Base-by-base conservation (phyloP, 2,797 vertebrate genomes). In the Takifugu rubripes region DNA sequence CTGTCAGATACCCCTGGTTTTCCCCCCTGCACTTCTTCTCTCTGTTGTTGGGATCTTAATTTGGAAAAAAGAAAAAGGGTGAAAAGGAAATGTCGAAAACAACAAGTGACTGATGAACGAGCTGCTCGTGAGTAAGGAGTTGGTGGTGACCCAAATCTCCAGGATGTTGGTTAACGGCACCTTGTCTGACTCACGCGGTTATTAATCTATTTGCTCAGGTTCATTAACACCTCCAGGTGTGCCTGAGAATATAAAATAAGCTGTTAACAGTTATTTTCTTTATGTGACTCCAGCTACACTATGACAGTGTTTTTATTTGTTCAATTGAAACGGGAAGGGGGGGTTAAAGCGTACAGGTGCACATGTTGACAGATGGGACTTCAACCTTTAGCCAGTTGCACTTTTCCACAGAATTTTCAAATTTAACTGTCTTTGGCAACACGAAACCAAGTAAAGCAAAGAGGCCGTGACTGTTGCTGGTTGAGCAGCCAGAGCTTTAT, bases 31-130 rank as follows among this genome's bases (percentile, higher is more conserved):
- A 3, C 5, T 6, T 4, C 25, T 52, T 76, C 53, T 56, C 61
- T 66, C 56, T 79, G 74, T 84, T 85, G 77, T 71, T 71, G 70
- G 68, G 59, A 58, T 82, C 71, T 68, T 72, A 70, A 61, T 79
- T 75, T 81, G 72, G 68, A 72, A 57, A 46, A 2, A 70, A 68
- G 53, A 70, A 75, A 68, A 74, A 56, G 49, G 60, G 17, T 11
- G 5, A 6, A 40, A 46, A 59, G 63, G 52, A 77, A 78, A 68
- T 77, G 59, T 61, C 63, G 56, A 57, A 49, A 51, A 51, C 53
- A 49, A 52, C 2, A 36, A 47, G 14, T 49, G 15, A 25, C 16
- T 33, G 49, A 60, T 29, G 64, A 52, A 66, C 1, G 36, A 52
- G 46, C 8, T 8, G 49, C 5, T 4, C 6, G 0, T 50, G 50